Conservation (phyloP, 2,113 vertebrate species). For the Notechis scutatus region DNA sequence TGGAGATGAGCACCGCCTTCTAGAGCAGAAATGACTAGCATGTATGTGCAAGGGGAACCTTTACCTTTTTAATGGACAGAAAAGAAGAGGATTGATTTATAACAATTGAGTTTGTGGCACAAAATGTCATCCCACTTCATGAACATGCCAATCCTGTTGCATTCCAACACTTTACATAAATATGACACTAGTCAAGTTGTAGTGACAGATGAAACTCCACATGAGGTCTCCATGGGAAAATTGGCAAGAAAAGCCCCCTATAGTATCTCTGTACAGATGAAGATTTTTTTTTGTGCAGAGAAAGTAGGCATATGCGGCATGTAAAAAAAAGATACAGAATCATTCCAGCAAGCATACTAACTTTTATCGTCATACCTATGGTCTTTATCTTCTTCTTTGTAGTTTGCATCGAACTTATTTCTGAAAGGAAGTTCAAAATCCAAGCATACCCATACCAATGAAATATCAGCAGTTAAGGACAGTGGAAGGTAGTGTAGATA, state of each 20-base stretch:
- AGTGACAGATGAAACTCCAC: slow-evolving; percentile 46
- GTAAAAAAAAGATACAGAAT: neutral
- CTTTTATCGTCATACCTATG: neutral
- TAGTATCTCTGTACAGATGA: slow-evolving; percentile 31
- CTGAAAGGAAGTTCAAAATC: neutral
- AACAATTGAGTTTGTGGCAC: neutral
- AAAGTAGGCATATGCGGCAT: neutral
- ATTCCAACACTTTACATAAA: slow-evolving; percentile 46
- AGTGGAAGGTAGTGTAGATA: neutral
- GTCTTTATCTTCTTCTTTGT: neutral
- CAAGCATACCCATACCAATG: neutral
- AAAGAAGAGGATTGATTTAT: neutral
- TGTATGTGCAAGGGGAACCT: too few relatives aligned
- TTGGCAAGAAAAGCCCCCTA: slow-evolving; percentile 23
- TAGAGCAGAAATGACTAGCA: too few relatives aligned
- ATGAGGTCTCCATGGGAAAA: slow-evolving; percentile 46
- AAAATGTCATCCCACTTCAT: slow-evolving; percentile 48
- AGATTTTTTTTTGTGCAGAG: neutral
- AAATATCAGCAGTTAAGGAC: neutral
- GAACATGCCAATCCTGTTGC: slow-evolving; percentile 44
- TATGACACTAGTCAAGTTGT: slow-evolving; percentile 31
- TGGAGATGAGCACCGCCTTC: too few relatives aligned
- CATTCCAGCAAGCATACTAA: slow-evolving; percentile 7
- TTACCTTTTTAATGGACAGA: too few relatives aligned
- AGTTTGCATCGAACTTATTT: neutral